Percentiles rank a stretch among this genome's conserved stretches.
Evolutionary conservation across 35 echinoderm and acorn worm genomes (phyloP).

Genomic region (Stichopus chloronotus): DNA sequence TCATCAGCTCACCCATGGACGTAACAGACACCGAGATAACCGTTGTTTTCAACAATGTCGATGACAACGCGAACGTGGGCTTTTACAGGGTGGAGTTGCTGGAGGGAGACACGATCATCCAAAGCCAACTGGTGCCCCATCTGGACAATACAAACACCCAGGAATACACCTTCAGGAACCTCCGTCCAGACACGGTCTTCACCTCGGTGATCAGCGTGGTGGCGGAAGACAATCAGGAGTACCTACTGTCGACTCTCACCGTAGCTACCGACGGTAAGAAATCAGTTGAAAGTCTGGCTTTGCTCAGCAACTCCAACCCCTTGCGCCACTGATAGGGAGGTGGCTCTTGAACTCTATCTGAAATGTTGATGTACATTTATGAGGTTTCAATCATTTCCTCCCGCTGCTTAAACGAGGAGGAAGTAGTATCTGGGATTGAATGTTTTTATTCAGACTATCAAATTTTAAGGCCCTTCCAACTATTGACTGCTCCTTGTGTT

Average conservation of each 20-base stretch:
- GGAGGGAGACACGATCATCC: slow-evolving; percentile 36
- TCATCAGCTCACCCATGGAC: slow-evolving; percentile 12
- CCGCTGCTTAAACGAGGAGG: no score
- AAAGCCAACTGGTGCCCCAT: slow-evolving; percentile 24
- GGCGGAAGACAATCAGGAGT: slow-evolving; percentile 35
- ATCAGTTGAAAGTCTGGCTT: no score
- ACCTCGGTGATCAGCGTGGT: not conserved
- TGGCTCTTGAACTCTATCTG: no score
- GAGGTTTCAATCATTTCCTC: no score
- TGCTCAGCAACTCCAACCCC: no score
- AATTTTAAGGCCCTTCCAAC: no score
- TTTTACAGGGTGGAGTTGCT: slow-evolving; percentile 8
- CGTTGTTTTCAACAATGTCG: slow-evolving; percentile 4
- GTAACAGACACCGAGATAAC: slow-evolving; percentile 9
- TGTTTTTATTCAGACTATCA: no score
- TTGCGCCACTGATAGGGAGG: no score
- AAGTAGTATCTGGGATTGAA: no score
- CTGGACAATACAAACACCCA: not conserved
- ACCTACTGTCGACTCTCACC: not conserved
- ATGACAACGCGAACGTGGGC: slow-evolving; percentile 22
- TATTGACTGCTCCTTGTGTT: no score
- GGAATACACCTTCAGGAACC: slow-evolving; percentile 30
- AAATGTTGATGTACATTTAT: no score
- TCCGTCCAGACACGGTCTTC: slow-evolving; percentile 1
- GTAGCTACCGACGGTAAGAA: slow-evolving; percentile 31